Base-by-base conservation (phyloP, 2,113 vertebrate genomes). In the Thymallus thymallus region DNA sequence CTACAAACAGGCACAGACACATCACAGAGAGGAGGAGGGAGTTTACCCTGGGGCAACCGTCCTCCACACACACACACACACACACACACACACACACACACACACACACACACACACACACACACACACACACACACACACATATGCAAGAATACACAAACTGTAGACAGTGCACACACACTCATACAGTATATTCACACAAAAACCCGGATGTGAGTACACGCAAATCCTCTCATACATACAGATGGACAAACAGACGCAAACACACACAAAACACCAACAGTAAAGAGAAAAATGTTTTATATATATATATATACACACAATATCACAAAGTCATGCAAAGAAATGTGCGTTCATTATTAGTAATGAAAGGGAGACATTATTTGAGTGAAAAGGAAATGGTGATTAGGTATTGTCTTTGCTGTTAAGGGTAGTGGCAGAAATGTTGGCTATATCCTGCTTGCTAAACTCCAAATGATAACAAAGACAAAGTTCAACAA, bases 1-100 rank as follows among this genome's bases (percentile, higher is more conserved):
- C 97, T 99, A 89, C 73, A 89, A 73, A 30, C 95, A 73, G 51
- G 60, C 78, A 64, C 35, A 78, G 30, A 46, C 71, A 73, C 71
- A 48, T 86, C 78, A 82, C 76, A 83, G 75, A 84, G 51, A 82
- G 56, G 71, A 72, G 58, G 68, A 64, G 58, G 75, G 56, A 69
- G 29, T 83, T 82, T 79, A 83, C 81, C 78, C 62, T 76, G 32
- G 64, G 65, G 77, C 77, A 69, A 41, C 35, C 23, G 24, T 69
- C 24, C 67, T 45, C 55, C 65, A 73, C 70, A 32, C 65, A 41
- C n/a, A 35, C 46, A 12, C 56, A 58, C 5, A 20, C n/a, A 58
- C n/a, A 58, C 6, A 60, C 69, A 18, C 26, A 56, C 58, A 68
- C 32, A 58, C 12, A 62, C 72, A 79, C 46, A 69, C 60, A 58